These are phyloP conservation scores for Chlorodrepanis virens DNA, from an alignment of 2,113 vertebrate genomes.

Conservation along the genomic window DNA sequence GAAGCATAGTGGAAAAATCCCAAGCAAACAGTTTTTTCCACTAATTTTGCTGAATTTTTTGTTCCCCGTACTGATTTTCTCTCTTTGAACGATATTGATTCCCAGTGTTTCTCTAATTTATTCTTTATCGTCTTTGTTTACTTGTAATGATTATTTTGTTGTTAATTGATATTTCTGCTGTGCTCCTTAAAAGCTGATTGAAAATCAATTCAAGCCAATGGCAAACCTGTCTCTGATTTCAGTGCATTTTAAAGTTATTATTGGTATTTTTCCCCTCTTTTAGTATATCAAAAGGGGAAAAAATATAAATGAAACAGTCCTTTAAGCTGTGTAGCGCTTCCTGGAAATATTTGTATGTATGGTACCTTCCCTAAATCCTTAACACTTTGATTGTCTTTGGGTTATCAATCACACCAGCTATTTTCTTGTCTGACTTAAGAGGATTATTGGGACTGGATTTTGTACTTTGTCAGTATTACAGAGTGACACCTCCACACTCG, in stretches of 20 bases:
- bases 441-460: conserved; percentile 63
- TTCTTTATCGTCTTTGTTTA: background rate
- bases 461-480: conserved; percentile 61
- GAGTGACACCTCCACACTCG: conserved; percentile 10
- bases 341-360: background rate
- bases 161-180: conserved; percentile 33
- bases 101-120: background rate
- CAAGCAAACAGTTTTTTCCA: background rate
- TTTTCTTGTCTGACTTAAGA: conserved; percentile 68
- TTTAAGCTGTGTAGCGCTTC: background rate
- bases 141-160: conserved; percentile 19
- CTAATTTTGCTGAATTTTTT: background rate
- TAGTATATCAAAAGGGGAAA: background rate
- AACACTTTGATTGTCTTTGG: conserved; percentile 41
- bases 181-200: background rate
- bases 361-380: background rate
- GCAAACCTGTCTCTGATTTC: background rate
- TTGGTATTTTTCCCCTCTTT: background rate
- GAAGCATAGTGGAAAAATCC: background rate
- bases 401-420: conserved; percentile 45
- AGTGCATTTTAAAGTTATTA: background rate
- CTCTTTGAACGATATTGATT: background rate
- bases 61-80: background rate
- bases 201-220: background rate
- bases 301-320: background rate